Evolutionary conservation across 2,888 invertebrate species (phyloP).

Genomic region (Eristalis arbustorum): DNA sequence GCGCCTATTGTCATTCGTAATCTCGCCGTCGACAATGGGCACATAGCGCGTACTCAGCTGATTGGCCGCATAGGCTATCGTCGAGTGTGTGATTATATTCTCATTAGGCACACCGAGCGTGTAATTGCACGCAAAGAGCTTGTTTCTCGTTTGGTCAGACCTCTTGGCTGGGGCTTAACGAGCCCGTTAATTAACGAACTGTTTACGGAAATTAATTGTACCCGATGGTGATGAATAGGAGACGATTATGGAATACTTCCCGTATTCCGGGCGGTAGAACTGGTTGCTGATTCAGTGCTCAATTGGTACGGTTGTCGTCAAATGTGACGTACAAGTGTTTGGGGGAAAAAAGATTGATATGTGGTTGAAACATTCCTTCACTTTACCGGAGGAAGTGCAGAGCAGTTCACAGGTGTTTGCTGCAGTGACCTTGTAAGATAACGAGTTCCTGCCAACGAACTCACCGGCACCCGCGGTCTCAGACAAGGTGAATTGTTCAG

Average conservation of each 20-base stretch:
- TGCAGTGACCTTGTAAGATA: too few relatives aligned
- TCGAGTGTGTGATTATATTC: slow-evolving; percentile 5
- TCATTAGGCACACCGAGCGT: not conserved
- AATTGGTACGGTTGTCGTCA: not conserved
- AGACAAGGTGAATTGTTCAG: too few relatives aligned
- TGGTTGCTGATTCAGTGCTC: not conserved
- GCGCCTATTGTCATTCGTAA: not conserved
- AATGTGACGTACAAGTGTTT: not conserved
- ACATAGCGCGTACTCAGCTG: slow-evolving; percentile 1
- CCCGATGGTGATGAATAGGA: not conserved
- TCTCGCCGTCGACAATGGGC: not conserved
- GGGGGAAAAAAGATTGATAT: too few relatives aligned
- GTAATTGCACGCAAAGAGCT: slow-evolving; percentile 14
- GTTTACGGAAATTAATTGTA: not conserved
- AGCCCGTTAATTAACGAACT: not conserved
- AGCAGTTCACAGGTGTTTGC: too few relatives aligned
- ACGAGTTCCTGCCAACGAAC: too few relatives aligned
- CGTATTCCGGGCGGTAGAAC: not conserved
- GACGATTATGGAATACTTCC: not conserved
- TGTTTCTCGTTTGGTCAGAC: not conserved
- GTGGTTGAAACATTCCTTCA: too few relatives aligned
- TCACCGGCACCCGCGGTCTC: too few relatives aligned
- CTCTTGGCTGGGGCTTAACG: not conserved
- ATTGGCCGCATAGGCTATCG: not conserved
- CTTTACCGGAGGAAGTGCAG: too few relatives aligned